These are phyloP conservation scores for Eremophila alpestris DNA, from an alignment of 2,797 vertebrate genomes.

Conservation along the genomic window DNA sequence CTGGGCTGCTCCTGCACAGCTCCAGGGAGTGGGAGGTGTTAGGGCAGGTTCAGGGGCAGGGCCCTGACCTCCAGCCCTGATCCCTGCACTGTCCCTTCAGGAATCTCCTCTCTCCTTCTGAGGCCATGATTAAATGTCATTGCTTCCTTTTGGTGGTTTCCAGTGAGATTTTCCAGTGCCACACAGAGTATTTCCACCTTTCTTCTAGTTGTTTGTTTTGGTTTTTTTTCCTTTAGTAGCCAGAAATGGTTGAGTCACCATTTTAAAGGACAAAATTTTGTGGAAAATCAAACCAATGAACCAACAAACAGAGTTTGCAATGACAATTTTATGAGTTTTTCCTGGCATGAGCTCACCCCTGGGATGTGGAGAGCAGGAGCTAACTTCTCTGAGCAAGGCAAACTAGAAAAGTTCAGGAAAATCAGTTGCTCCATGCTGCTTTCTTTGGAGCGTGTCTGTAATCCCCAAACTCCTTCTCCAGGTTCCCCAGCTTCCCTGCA, in stretches of 20 bases:
- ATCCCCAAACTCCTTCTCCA: background rate
- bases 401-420: background rate
- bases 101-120: background rate
- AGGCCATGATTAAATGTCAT: rapidly evolving
- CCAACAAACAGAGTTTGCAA: background rate
- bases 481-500: conserved; percentile 1
- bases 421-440: background rate
- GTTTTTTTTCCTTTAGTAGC: background rate
- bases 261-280: background rate
- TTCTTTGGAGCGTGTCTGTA: background rate
- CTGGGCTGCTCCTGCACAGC: rapidly evolving
- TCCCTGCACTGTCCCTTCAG: background rate
- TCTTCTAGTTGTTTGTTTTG: background rate
- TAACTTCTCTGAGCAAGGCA: background rate
- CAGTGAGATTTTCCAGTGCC: background rate
- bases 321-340: background rate
- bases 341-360: background rate
- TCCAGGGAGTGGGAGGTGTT: too few relatives aligned
- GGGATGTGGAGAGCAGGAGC: background rate
- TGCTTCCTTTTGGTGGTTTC: background rate
- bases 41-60: too few relatives aligned
- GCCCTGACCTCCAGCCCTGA: background rate
- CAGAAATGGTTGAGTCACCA: background rate
- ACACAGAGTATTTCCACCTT: background rate
- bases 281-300: background rate